Evolutionary conservation across 2,113 vertebrate genomes (phyloP).

Genomic region (Haplochromis burtoni): DNA sequence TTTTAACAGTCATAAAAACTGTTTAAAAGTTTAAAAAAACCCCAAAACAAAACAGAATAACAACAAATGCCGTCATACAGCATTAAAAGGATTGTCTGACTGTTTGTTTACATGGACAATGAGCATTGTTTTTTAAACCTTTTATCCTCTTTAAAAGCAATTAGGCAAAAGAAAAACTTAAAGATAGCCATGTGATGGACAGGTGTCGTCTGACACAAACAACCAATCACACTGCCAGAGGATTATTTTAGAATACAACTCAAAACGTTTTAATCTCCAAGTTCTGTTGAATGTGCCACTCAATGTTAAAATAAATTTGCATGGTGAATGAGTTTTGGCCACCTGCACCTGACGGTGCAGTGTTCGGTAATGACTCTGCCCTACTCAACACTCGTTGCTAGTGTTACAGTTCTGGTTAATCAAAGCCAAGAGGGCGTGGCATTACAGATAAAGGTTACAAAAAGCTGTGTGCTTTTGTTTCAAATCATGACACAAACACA

Average conservation of each 20-base stretch:
- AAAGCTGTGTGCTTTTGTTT: background rate
- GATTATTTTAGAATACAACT: background rate
- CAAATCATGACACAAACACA: background rate
- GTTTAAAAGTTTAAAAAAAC: fast-evolving
- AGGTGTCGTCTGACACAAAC: background rate
- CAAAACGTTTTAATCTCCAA: background rate
- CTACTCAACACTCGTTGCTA: background rate
- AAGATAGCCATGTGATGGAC: background rate
- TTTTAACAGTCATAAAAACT: background rate
- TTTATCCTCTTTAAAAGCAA: background rate
- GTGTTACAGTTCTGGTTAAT: background rate
- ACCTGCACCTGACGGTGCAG: background rate
- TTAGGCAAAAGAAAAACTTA: background rate
- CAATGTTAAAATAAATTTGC: background rate
- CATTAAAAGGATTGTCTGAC: background rate
- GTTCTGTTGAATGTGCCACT: background rate
- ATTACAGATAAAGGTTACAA: background rate
- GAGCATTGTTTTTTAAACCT: background rate
- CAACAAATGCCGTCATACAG: background rate
- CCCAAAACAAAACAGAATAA: background rate
- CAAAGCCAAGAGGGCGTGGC: background rate
- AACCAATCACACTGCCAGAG: background rate
- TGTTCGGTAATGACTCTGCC: background rate
- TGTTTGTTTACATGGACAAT: background rate
- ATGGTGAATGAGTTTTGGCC: background rate